phyloP scores from a whole-genome alignment of 30 jellyfish, hydroid and myxozoan species.

The Pseudorhiza aurosa region DNA sequence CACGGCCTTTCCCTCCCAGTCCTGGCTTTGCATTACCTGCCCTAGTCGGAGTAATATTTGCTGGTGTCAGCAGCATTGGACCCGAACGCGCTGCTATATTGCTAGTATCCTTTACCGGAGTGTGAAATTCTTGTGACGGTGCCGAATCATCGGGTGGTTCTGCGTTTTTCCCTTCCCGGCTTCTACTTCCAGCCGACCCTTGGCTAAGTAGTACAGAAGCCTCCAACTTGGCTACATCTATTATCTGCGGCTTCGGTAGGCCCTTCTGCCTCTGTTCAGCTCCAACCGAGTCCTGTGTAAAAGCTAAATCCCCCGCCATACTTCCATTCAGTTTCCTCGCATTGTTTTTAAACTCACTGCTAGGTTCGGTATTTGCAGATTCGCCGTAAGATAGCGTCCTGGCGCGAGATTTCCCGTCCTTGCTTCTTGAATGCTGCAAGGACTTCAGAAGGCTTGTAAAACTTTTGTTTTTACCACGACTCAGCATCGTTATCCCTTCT shows the following conservation, averaged over 20 bases:
- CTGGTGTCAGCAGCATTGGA: slow-evolving; percentile 20
- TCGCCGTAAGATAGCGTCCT: slow-evolving; percentile 64
- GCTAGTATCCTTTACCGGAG: neutral
- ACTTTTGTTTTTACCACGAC: neutral
- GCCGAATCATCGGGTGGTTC: neutral
- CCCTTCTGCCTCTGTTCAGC: neutral
- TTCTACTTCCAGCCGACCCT: neutral
- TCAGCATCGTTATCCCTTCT: slow-evolving; percentile 15
- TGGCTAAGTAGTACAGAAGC: slow-evolving; percentile 47
- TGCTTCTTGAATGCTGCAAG: neutral
- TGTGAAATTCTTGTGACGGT: neutral
- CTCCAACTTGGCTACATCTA: slow-evolving; percentile 64
- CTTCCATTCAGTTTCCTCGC: slow-evolving; percentile 6
- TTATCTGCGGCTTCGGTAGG: slow-evolving; percentile 15
- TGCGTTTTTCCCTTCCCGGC: neutral
- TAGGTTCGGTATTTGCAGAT: neutral
- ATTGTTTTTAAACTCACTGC: neutral
- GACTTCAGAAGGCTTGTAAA: slow-evolving; percentile 11
- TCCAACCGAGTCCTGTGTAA: neutral
- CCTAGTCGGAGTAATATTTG: slow-evolving; percentile 27
- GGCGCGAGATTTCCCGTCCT: slow-evolving; percentile 36
- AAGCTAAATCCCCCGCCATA: slow-evolving; percentile 41
- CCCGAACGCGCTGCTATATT: neutral
- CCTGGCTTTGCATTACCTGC: neutral
- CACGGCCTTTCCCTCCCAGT: slow-evolving; percentile 30